Base-by-base conservation (phyloP, 2,113 vertebrate species). In the Nerophis lumbriciformis region DNA sequence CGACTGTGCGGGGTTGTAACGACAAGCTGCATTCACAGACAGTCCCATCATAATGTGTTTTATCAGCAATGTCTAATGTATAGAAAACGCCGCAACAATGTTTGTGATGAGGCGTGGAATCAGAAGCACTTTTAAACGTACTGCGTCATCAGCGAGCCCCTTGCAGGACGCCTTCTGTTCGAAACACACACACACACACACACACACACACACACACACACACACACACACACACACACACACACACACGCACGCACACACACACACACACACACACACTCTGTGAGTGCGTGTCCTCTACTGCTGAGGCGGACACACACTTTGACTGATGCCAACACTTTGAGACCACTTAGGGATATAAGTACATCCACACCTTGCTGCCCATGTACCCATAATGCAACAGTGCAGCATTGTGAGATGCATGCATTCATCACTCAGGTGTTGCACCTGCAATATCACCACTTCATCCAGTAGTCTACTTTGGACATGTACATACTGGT, bases 291-390 rank as follows among this genome's bases (percentile, higher is more conserved):
- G 50, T 45, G n/a, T 65, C 65, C 63, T 71, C 71, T 65, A 64
- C 60, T 73, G 71, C 57, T 67, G 63, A 82, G 45, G 68, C 69
- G 78, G 80, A 81, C 79, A 63, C 13, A 50, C 64, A 67, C 54
- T 67, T 54, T 44, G 62, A 57, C 36, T 44, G 61, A 72, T 82
- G 83, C 83, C 83, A 86, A 77, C 65, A 69, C 72, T 79, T 75
- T 8, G 16, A 51, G 57, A 78, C 71, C 80, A 81, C 87, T 88
- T 84, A 77, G 82, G 78, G 61, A 84, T 82, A 85, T 79, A 69
- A 71, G 48, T 60, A 74, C 67, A 53, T 53, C 59, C 66, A 28
- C 48, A 53, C 64, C 38, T 71, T 72, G 48, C 55, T 61, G 61
- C 63, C 42, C 14, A 3, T 6, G 4, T 50, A 45, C n/a, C 1